Evolutionary conservation across 2,888 invertebrate genomes (phyloP).

Genomic region (Euplexia lucipara): DNA sequence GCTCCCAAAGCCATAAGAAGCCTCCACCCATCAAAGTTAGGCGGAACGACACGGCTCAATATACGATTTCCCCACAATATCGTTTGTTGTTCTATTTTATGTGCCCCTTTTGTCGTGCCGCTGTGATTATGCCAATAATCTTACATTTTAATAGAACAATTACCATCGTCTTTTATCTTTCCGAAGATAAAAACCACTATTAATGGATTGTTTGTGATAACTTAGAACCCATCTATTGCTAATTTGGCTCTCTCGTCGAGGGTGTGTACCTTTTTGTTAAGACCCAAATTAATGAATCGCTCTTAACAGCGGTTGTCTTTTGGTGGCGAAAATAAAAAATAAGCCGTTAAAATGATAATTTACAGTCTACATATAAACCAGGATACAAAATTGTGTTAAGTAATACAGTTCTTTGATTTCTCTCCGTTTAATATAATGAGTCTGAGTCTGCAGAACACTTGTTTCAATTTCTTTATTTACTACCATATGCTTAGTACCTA

Average conservation of each 20-base stretch:
- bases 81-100: conserved; percentile 53
- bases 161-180: conserved; percentile 26
- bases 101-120: conserved; percentile 32
- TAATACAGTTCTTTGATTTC: not conserved
- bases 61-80: conserved; percentile 45
- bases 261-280: conserved; percentile 12
- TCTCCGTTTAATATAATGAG: conserved; percentile 7
- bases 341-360: not conserved
- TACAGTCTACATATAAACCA: not conserved
- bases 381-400: not conserved
- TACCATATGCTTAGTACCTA: too few species aligned
- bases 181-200: conserved; percentile 21
- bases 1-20: conserved; percentile 45
- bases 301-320: not conserved
- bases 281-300: not conserved
- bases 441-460: not conserved
- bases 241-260: conserved; percentile 5
- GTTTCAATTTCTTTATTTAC: too few species aligned
- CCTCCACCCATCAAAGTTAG: conserved; percentile 49
- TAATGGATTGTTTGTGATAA: conserved; percentile 24
- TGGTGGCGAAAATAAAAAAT: conserved; percentile 3
- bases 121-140: conserved; percentile 53
- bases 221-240: not conserved
- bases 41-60: conserved; percentile 43
- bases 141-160: conserved; percentile 44